These are phyloP conservation scores for Myotis brandtii DNA, from an alignment of 2,113 vertebrate species.

Conservation along the genomic window DNA sequence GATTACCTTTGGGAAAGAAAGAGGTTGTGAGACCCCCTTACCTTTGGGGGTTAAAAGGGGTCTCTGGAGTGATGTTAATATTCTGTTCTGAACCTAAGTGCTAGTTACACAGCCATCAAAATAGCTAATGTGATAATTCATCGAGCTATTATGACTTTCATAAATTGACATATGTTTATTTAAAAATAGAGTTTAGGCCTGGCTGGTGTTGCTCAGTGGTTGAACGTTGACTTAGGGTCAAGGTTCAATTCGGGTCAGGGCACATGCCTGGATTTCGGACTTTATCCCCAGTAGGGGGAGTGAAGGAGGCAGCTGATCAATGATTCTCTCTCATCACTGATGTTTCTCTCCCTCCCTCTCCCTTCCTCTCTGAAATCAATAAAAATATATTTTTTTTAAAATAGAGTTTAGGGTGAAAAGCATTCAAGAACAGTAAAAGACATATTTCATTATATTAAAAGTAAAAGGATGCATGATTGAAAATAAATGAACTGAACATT, in stretches of 20 bases:
- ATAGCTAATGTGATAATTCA: neutral
- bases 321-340: too few species aligned
- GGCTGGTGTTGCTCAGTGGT: too few species aligned
- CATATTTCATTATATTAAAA: neutral
- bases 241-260: too few species aligned
- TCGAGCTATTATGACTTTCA: neutral
- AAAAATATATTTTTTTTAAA: neutral
- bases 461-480: neutral
- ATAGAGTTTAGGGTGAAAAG: neutral
- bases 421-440: neutral
- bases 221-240: too few species aligned
- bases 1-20: neutral
- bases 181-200: neutral
- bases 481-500: slow-evolving; percentile 27
- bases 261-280: too few species aligned
- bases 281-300: too few species aligned
- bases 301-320: too few species aligned
- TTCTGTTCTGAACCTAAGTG: neutral
- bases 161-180: neutral
- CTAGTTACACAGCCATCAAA: neutral
- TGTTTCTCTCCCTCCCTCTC: too few species aligned
- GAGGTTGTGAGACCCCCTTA: neutral
- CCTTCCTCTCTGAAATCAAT: too few species aligned
- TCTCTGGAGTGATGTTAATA: neutral
- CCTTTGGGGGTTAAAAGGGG: too few species aligned